phyloP scores from a whole-genome alignment of 2,888 invertebrate genomes.

The Ophraella communa region DNA sequence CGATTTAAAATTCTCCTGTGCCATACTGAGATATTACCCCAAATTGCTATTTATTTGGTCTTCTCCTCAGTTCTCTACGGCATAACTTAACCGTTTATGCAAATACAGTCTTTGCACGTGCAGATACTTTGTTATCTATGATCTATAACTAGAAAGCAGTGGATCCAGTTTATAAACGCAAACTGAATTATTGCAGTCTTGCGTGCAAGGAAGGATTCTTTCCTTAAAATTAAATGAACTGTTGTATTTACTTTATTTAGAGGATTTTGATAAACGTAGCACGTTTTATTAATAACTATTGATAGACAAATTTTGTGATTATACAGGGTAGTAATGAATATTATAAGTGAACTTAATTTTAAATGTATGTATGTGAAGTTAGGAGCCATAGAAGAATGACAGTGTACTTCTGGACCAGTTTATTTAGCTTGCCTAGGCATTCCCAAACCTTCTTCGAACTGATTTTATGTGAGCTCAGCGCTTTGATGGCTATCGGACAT shows the following conservation, averaged over 20 bases:
- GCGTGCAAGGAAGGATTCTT: slow-evolving; percentile 2
- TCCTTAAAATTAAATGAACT: not conserved
- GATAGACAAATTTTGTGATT: not conserved
- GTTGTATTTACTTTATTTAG: not conserved
- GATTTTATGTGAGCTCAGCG: too few species aligned
- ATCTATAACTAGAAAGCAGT: slow-evolving; percentile 40
- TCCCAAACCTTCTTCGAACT: too few species aligned
- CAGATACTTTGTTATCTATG: slow-evolving; percentile 44
- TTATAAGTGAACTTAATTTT: too few species aligned
- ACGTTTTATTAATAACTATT: slow-evolving; percentile 16
- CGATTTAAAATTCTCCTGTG: slow-evolving; percentile 34
- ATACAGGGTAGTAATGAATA: too few species aligned
- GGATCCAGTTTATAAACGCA: slow-evolving; percentile 32
- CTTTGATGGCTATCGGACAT: too few species aligned
- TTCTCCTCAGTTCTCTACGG: slow-evolving; percentile 16
- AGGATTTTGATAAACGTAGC: not conserved
- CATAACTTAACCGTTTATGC: slow-evolving; percentile 47
- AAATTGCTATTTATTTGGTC: slow-evolving; percentile 43
- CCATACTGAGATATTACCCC: slow-evolving; percentile 49
- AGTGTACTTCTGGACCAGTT: too few species aligned
- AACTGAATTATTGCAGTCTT: slow-evolving; percentile 21
- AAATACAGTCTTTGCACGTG: slow-evolving; percentile 45
- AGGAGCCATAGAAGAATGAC: too few species aligned
- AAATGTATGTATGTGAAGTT: too few species aligned
- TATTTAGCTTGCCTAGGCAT: too few species aligned